Conservation (phyloP, 2,797 vertebrate species). For the Megalops cyprinoides region DNA sequence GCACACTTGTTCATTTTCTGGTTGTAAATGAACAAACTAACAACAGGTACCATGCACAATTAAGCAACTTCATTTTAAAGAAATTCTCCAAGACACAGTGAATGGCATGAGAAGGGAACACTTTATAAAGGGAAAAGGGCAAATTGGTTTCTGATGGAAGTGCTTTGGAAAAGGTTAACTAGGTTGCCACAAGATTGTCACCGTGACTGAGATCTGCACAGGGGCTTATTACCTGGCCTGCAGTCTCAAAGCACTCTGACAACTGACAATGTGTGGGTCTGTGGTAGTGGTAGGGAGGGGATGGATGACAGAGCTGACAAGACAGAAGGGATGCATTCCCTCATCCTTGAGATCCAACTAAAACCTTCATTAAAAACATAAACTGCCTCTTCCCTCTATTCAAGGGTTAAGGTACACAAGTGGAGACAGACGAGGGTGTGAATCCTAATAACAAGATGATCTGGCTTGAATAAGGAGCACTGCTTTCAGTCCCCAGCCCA, state of each 20-base stretch:
- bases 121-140: not conserved
- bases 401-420: not conserved
- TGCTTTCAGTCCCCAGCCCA: not conserved
- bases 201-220: not conserved
- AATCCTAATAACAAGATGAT: not conserved
- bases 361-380: not conserved
- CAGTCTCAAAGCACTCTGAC: conserved; percentile 6
- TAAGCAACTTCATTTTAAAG: too few relatives aligned
- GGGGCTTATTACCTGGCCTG: not conserved
- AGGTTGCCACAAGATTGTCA: not conserved
- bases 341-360: not conserved
- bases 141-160: not conserved
- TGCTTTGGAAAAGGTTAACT: conserved; percentile 13
- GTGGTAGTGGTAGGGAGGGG: not conserved
- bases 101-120: not conserved
- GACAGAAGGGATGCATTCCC: not conserved
- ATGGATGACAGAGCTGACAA: too few relatives aligned
- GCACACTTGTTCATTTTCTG: too few relatives aligned
- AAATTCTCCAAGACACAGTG: too few relatives aligned
- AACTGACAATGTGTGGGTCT: not conserved
- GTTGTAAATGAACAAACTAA: too few relatives aligned
- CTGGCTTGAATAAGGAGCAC: not conserved
- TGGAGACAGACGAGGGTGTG: not conserved
- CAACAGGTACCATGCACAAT: too few relatives aligned
- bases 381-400: not conserved